Conservation (phyloP, 2,888 invertebrate species). For the Diaphora mendica region DNA sequence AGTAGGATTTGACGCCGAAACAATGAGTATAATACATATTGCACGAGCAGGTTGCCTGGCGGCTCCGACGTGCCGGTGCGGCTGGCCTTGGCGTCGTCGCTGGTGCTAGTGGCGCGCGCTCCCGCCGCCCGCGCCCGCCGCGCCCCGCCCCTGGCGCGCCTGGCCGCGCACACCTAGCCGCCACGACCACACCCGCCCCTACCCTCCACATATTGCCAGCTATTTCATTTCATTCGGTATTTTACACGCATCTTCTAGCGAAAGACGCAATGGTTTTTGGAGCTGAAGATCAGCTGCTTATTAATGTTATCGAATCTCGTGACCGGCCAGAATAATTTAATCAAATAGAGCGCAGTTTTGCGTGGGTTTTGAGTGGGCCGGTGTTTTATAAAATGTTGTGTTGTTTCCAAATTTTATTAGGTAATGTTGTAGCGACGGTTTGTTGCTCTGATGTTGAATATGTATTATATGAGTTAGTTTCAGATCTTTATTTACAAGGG, state of each 20-base stretch:
- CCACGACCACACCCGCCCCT: constrained; percentile 54
- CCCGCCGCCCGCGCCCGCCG: constrained; percentile 74
- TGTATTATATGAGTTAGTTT: constrained; percentile 54
- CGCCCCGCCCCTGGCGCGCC: constrained; percentile 58
- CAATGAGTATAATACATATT: background rate
- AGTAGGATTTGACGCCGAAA: too few relatives aligned
- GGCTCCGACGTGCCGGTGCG: constrained; percentile 92
- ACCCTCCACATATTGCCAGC: constrained; percentile 1
- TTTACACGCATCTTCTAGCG: background rate
- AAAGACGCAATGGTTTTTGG: background rate
- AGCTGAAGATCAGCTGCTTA: background rate
- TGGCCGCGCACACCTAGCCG: constrained; percentile 60
- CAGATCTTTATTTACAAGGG: constrained; percentile 54
- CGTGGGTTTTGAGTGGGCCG: constrained; percentile 75
- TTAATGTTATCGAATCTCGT: background rate
- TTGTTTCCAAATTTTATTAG: constrained; percentile 79
- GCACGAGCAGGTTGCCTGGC: constrained; percentile 90
- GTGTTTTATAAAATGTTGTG: constrained; percentile 61
- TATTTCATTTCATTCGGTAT: background rate
- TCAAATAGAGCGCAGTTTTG: constrained; percentile 64
- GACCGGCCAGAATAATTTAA: constrained; percentile 1
- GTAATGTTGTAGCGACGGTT: constrained; percentile 64
- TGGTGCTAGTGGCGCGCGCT: constrained; percentile 90
- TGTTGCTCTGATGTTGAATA: constrained; percentile 55
- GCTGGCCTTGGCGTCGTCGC: constrained; percentile 92